Percentiles rank a stretch among this genome's conserved stretches.
Evolutionary conservation across 2,888 invertebrate genomes (phyloP).

Genomic region (Macrophya annulata): DNA sequence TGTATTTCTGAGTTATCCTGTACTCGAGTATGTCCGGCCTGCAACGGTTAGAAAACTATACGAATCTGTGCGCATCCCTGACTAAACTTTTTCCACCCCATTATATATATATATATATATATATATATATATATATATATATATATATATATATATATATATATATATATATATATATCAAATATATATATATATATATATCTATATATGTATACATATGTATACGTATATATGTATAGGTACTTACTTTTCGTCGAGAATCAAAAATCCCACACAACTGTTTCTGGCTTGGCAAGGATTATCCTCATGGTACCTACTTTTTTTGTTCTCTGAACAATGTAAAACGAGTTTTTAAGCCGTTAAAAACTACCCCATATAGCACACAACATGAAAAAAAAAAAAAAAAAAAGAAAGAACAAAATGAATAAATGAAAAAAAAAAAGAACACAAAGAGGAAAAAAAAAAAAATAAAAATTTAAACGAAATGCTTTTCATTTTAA

Average conservation of each 20-base stretch:
- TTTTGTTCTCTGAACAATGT: neutral
- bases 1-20: slow-evolving; percentile 39
- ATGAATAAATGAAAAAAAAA: neutral
- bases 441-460: no score
- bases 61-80: neutral
- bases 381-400: no score
- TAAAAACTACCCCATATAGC: neutral
- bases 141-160: no score
- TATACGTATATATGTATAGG: no score
- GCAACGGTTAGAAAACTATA: neutral
- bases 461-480: neutral
- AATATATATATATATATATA: no score
- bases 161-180: neutral
- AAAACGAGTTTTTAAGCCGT: neutral
- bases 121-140: no score
- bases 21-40: slow-evolving; percentile 15
- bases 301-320: neutral
- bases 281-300: neutral
- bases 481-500: neutral
- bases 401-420: neutral
- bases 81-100: slow-evolving; percentile 7
- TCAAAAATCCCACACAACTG: slow-evolving; percentile 9
- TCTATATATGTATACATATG: no score
- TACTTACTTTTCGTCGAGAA: neutral
- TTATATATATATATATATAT: neutral